phyloP scores from a whole-genome alignment of 2,888 invertebrate species.

The Cheilosia impressa region DNA sequence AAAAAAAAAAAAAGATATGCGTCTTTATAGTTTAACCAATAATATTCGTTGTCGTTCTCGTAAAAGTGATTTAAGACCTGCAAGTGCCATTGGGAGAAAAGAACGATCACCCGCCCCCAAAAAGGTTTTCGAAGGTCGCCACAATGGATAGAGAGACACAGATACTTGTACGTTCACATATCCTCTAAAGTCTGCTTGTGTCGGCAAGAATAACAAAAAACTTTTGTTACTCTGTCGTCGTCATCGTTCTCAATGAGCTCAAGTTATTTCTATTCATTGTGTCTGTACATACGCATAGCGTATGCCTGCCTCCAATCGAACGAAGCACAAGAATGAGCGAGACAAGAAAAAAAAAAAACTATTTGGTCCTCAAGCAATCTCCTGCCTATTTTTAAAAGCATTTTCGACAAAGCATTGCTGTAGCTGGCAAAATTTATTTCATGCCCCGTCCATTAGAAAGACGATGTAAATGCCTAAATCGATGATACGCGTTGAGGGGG shows the following conservation, averaged over 20 bases:
- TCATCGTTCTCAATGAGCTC: constrained; percentile 60
- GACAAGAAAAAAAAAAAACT: background rate
- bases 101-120: constrained; percentile 29
- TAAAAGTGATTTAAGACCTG: constrained; percentile 31
- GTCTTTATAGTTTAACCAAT: constrained; percentile 4
- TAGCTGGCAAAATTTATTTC: constrained; percentile 49
- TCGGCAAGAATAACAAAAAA: constrained; percentile 15
- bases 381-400: constrained; percentile 55
- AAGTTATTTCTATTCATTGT: constrained; percentile 66
- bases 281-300: constrained; percentile 3
- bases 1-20: background rate
- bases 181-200: constrained; percentile 15
- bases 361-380: constrained; percentile 48
- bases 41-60: constrained; percentile 10
- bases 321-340: background rate
- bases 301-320: constrained; percentile 27
- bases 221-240: constrained; percentile 30
- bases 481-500: constrained; percentile 14
- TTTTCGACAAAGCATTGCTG: constrained; percentile 42
- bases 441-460: constrained; percentile 52
- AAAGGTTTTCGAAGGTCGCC: constrained; percentile 54
- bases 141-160: constrained; percentile 6
- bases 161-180: constrained; percentile 14
- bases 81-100: constrained; percentile 17
- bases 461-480: constrained; percentile 61